Evolutionary conservation across 2,113 vertebrate genomes (phyloP).

Genomic region (Upupa epops): DNA sequence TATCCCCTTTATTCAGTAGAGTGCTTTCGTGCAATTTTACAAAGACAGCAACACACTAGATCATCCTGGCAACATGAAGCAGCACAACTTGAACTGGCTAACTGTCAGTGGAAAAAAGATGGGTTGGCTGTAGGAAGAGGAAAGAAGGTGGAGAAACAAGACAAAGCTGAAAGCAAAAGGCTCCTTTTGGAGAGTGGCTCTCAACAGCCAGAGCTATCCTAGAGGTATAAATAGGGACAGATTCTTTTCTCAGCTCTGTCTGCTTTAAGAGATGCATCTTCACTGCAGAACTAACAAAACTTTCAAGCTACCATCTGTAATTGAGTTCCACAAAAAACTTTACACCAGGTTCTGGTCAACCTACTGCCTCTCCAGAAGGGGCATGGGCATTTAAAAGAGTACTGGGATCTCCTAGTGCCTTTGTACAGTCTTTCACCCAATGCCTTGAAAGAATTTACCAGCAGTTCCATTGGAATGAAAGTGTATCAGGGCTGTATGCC

Average conservation of each 20-base stretch:
- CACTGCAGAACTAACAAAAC: neutral
- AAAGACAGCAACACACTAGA: slow-evolving; percentile 15
- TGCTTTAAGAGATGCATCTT: neutral
- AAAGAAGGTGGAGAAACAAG: neutral
- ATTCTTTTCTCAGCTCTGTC: neutral
- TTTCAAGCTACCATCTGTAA: neutral
- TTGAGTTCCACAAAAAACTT: neutral
- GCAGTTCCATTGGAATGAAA: neutral
- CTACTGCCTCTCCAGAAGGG: neutral
- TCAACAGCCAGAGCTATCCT: neutral
- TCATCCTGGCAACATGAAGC: slow-evolving; percentile 39
- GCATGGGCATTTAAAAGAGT: neutral
- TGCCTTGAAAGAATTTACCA: neutral
- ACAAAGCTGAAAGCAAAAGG: neutral
- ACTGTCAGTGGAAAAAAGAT: slow-evolving; percentile 32
- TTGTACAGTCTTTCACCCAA: neutral
- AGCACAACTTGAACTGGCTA: neutral
- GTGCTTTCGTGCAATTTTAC: neutral
- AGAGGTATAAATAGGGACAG: neutral
- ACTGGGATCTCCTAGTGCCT: neutral
- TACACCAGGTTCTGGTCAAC: neutral
- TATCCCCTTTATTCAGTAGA: neutral
- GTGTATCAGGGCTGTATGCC: accelerated
- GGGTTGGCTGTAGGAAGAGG: neutral
- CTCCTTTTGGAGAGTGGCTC: neutral